Base-by-base conservation (phyloP, 2,113 vertebrate species). In the Melanerpes formicivorus region DNA sequence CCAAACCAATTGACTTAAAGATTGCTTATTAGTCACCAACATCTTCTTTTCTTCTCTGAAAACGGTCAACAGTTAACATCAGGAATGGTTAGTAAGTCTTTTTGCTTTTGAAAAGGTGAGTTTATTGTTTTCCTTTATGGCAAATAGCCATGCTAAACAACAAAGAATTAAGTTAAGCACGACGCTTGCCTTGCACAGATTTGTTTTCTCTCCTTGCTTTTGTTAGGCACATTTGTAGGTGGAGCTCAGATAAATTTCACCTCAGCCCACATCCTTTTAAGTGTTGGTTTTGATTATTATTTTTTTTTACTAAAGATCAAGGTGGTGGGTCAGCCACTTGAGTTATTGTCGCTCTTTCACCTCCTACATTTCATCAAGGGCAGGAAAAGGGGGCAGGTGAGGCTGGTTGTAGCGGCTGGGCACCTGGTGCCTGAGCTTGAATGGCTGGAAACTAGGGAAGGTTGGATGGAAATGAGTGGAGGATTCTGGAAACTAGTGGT, bases 1-100 rank as follows among this genome's bases (percentile, higher is more conserved):
- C 89, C 84, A 97, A 97, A 96, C 92, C 84, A 86, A 94, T 75
- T 76, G 90, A 96, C 69, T 87, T 76, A 32, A 48, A 69, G 95
- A 56, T 90, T 90, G 93, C 95, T 91, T 87, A 29, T 96, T 94
- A 91, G 84, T 96, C 97, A 95, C 50, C 73, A 55, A 82, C 15
- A 18, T 90, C 88, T 92, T 94, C 37, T 95, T 96, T 96, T 17
- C 64, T 85, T 62, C 59, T 91, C 82, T 60, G 55, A 78, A 77
- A 79, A 22, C 50, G 22, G 50, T 52, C 50, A 52, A 60, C 87
- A 50, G 21, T 88, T 71, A 69, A 54, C 84, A 83, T 64, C 54
- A 29, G 86, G 86, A 82, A 77, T 78, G 90, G 94, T 95, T 93
- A 94, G 84, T 78, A 65, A 93, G 93, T 91, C 73, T 23, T 52